Percentiles rank a stretch among this genome's conserved stretches.
Evolutionary conservation across 2,113 vertebrate species (phyloP).

Genomic region (Mus spicilegus): DNA sequence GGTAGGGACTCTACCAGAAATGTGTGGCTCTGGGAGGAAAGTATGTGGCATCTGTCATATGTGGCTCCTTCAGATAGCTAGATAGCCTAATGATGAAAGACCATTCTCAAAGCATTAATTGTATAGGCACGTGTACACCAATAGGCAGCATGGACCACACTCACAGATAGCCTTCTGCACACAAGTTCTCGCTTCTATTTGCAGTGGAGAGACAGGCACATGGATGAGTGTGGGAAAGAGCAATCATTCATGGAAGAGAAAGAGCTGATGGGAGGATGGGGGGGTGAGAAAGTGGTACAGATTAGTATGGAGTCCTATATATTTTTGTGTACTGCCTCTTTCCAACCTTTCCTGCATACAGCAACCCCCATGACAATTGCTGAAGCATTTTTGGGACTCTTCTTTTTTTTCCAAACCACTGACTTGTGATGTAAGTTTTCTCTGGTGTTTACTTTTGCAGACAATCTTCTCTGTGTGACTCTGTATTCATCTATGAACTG

Average conservation of each 20-base stretch:
- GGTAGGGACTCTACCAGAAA: background rate
- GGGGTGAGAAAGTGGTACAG: background rate
- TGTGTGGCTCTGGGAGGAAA: background rate
- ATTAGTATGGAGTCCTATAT: background rate
- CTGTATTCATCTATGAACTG: background rate
- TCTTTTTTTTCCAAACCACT: background rate
- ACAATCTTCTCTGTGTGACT: background rate
- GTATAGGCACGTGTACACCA: fast-evolving
- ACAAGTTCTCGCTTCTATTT: background rate
- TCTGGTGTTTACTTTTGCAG: background rate
- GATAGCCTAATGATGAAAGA: background rate
- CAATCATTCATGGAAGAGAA: fast-evolving
- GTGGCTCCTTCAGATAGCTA: background rate
- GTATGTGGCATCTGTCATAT: background rate
- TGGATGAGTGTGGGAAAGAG: background rate
- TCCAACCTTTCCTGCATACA: fast-evolving
- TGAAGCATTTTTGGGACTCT: background rate
- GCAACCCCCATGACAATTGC: background rate
- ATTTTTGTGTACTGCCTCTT: background rate
- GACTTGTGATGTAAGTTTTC: background rate
- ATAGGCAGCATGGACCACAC: background rate
- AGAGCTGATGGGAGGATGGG: fast-evolving
- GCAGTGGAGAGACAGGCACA: background rate
- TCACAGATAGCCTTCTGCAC: too few species aligned
- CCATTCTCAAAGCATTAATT: background rate